A percentile compares a stretch with the other conserved stretches of the same genome.
Conservation (phyloP, 2,888 invertebrate genomes). For the Mactromeris polynyma region DNA sequence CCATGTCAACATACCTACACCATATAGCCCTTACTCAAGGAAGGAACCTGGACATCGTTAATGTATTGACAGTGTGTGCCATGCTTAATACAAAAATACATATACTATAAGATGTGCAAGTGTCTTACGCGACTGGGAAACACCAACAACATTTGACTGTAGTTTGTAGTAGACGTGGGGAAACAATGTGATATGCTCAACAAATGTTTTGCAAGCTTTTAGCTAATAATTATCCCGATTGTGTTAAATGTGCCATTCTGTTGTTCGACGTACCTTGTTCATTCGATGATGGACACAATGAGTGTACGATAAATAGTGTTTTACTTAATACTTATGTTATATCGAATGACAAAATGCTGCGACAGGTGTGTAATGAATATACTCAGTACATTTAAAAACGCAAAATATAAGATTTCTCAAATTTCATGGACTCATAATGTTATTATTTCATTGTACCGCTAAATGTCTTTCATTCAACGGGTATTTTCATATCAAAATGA, state of each 20-base stretch:
- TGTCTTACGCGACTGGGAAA: too few relatives aligned
- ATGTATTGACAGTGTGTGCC: neutral
- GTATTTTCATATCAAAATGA: neutral
- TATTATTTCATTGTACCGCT: neutral
- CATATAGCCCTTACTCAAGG: conserved; percentile 59
- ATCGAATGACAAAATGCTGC: too few relatives aligned
- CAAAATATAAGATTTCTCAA: neutral
- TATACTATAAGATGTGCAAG: too few relatives aligned
- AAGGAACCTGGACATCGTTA: conserved; percentile 55
- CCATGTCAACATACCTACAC: conserved; percentile 40
- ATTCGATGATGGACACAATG: too few relatives aligned
- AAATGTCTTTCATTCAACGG: neutral
- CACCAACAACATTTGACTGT: too few relatives aligned
- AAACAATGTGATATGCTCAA: neutral
- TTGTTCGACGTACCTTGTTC: neutral
- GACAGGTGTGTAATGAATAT: too few relatives aligned
- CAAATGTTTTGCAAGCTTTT: neutral
- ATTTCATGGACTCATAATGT: too few relatives aligned
- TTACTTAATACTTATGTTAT: too few relatives aligned
- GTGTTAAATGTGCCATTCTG: neutral
- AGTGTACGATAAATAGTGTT: too few relatives aligned
- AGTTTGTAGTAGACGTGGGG: neutral
- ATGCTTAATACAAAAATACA: neutral
- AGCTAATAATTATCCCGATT: neutral
- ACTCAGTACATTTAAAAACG: neutral